These are phyloP conservation scores for Silvanus unidentatus DNA, from an alignment of 2,888 invertebrate species.

Conservation along the genomic window DNA sequence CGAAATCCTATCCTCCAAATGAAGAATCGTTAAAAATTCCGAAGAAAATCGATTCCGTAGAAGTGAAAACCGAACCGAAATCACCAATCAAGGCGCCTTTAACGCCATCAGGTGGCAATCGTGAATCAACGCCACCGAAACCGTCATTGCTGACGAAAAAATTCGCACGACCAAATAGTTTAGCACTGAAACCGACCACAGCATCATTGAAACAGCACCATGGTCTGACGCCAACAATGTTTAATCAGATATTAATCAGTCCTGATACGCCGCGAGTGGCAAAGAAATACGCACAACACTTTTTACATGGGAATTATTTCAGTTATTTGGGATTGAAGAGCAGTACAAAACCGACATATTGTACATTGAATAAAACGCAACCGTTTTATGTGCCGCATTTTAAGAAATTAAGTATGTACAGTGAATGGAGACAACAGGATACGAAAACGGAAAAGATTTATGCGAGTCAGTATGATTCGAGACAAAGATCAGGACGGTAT, in stretches of 20 bases:
- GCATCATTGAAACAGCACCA: conserved; percentile 76
- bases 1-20: background rate
- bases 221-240: conserved; percentile 74
- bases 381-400: conserved; percentile 90
- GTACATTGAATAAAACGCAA: conserved; percentile 88
- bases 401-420: conserved; percentile 92
- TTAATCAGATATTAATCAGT: conserved; percentile 77
- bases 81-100: background rate
- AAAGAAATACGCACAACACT: conserved; percentile 83
- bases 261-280: conserved; percentile 88
- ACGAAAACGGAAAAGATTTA: conserved; percentile 43
- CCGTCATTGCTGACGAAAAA: conserved; percentile 46
- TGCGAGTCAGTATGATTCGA: conserved; percentile 62
- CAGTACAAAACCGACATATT: conserved; percentile 86
- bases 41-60: background rate
- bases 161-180: conserved; percentile 74
- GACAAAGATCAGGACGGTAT: conserved; percentile 61
- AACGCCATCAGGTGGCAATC: background rate
- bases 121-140: too few species aligned
- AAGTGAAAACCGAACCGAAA: conserved; percentile 5
- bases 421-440: conserved; percentile 68
- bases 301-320: conserved; percentile 85
- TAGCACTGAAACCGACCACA: conserved; percentile 78
- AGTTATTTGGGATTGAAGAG: conserved; percentile 87
- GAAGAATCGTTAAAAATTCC: background rate